phyloP scores from a whole-genome alignment of 2,797 vertebrate species.

The Hozukius guyotensis region DNA sequence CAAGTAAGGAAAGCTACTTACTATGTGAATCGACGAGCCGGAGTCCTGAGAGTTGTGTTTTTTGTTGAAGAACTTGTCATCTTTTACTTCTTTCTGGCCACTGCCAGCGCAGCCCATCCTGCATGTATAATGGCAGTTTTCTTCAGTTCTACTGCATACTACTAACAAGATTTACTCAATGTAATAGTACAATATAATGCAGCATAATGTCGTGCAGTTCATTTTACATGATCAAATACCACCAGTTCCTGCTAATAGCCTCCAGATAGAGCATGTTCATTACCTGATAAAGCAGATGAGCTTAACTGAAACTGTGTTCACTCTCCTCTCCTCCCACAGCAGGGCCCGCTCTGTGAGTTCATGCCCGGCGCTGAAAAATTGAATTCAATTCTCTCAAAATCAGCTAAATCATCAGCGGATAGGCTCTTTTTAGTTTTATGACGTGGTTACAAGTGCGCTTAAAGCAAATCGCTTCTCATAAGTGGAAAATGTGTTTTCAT shows the following conservation, averaged over 20 bases:
- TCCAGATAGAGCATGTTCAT: neutral
- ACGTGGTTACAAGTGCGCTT: neutral
- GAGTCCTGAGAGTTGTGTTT: conserved; percentile 28
- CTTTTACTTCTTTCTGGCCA: conserved; percentile 48
- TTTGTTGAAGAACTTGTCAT: conserved; percentile 22
- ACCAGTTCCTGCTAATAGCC: neutral
- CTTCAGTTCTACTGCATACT: neutral
- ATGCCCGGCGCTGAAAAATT: conserved; percentile 51
- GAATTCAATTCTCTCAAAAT: neutral
- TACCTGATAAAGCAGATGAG: conserved; percentile 65
- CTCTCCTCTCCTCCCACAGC: conserved; percentile 52
- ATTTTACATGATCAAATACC: neutral
- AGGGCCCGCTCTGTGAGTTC: conserved; percentile 38
- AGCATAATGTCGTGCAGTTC: neutral
- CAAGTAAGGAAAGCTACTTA: conserved; percentile 31
- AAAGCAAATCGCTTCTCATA: neutral
- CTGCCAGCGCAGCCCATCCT: conserved; percentile 82
- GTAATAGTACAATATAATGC: neutral
- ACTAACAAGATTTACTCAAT: neutral
- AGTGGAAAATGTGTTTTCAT: conserved; percentile 43
- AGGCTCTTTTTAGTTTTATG: neutral
- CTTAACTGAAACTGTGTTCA: conserved; percentile 38
- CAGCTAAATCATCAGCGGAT: neutral
- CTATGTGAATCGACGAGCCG: conserved; percentile 46
- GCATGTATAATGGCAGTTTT: neutral